Conservation (phyloP, 2,888 invertebrate genomes). For the Andrena praecox region DNA sequence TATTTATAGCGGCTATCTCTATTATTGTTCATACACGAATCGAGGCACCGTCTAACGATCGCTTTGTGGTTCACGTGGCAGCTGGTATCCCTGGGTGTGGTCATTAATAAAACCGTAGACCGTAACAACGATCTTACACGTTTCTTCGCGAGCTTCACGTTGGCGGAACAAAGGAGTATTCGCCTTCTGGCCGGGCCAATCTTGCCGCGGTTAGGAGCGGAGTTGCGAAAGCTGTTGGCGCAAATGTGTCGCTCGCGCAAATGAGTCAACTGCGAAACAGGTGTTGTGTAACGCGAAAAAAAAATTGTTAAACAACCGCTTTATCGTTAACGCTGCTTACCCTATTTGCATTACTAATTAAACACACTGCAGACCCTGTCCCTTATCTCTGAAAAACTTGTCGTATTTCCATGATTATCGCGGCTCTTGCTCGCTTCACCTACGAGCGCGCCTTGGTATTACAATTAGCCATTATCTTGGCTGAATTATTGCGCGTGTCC, state of each 20-base stretch:
- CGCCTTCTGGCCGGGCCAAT: constrained; percentile 37
- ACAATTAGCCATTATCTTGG: not conserved
- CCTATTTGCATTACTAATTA: constrained; percentile 17
- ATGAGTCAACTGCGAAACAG: constrained; percentile 21
- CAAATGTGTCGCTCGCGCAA: not conserved
- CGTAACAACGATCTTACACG: constrained; percentile 52
- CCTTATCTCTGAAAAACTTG: constrained; percentile 4
- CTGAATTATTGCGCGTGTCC: not conserved
- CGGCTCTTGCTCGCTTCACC: not conserved
- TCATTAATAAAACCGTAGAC: constrained; percentile 71
- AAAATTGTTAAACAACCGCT: constrained; percentile 15
- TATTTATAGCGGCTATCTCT: constrained; percentile 77
- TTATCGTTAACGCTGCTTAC: constrained; percentile 3
- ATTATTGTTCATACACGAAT: constrained; percentile 73
- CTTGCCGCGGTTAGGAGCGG: constrained; percentile 2
- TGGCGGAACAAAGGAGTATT: constrained; percentile 65
- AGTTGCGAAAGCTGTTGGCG: constrained; percentile 6
- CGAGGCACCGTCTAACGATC: constrained; percentile 62
- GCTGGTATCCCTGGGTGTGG: constrained; percentile 70
- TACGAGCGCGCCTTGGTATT: not conserved
- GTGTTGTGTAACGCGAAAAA: constrained; percentile 11
- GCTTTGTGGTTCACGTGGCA: constrained; percentile 61
- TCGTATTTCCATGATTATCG: constrained; percentile 16
- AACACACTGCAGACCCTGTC: not conserved
- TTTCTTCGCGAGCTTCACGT: constrained; percentile 34